phyloP scores from a whole-genome alignment of 2,888 invertebrate genomes.

The Drosophila villosipedis region DNA sequence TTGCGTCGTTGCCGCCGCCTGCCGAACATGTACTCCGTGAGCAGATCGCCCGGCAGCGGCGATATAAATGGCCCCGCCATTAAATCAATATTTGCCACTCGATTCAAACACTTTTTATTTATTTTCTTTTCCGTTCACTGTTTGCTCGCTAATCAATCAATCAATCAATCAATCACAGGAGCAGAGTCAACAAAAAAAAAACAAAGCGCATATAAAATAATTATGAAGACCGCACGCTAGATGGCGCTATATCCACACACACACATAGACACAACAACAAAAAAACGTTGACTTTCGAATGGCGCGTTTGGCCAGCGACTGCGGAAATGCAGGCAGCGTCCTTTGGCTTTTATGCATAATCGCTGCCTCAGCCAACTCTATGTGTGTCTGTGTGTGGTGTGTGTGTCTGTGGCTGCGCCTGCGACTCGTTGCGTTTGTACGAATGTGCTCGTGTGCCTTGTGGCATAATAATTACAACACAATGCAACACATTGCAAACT shows the following conservation, averaged over 20 bases:
- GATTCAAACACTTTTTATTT: background rate
- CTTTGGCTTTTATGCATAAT: constrained; percentile 73
- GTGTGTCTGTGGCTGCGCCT: constrained; percentile 57
- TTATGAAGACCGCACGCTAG: constrained; percentile 19
- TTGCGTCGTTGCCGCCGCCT: constrained; percentile 94
- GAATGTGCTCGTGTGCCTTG: constrained; percentile 8
- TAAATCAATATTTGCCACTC: constrained; percentile 1
- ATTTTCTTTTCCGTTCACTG: constrained; percentile 1
- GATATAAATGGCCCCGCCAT: constrained; percentile 96
- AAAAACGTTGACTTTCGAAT: constrained; percentile 43
- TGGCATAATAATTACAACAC: constrained; percentile 25
- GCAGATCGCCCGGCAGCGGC: constrained; percentile 93
- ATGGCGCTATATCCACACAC: constrained; percentile 9
- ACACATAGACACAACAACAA: constrained; percentile 13
- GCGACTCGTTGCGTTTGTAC: constrained; percentile 40
- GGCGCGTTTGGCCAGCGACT: constrained; percentile 75
- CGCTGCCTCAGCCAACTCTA: constrained; percentile 18
- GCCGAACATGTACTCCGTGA: constrained; percentile 97
- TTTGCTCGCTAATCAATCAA: background rate
- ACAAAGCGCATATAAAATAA: constrained; percentile 2
- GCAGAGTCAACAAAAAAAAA: constrained; percentile 4
- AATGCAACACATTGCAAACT: constrained; percentile 16
- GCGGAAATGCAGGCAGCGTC: constrained; percentile 66
- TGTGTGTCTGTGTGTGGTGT: constrained; percentile 23
- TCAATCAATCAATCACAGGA: constrained; percentile 1